Percentiles rank a stretch among this genome's conserved stretches.
Conservation (phyloP, 64 coral and sea anemone genomes). For the Orbicella faveolata region DNA sequence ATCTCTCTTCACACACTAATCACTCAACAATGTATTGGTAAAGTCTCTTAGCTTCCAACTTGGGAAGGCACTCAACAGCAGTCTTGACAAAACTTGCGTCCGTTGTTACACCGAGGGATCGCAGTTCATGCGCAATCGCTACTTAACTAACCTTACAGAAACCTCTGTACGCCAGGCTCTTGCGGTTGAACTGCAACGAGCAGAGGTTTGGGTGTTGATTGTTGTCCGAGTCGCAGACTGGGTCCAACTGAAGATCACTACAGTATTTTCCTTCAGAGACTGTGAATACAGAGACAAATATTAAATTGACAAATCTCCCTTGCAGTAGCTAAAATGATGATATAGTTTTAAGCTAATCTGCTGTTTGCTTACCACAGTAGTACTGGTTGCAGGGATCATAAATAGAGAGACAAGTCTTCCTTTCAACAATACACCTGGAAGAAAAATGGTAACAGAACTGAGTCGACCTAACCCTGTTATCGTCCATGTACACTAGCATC, state of each 20-base stretch:
- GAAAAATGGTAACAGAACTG: not conserved
- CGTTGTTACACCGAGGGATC: too few species aligned
- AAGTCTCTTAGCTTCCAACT: too few species aligned
- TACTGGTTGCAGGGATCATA: slow-evolving; percentile 69
- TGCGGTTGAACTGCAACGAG: slow-evolving; percentile 70
- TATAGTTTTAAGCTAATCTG: not conserved
- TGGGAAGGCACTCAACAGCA: too few species aligned
- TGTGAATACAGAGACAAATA: not conserved
- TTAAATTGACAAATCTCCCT: not conserved
- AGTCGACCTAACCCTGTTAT: not conserved
- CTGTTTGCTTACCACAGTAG: slow-evolving; percentile 64
- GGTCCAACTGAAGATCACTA: slow-evolving; percentile 67
- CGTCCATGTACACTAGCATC: not conserved
- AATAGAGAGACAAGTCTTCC: slow-evolving; percentile 79
- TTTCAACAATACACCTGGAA: slow-evolving; percentile 80
- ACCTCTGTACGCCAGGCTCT: slow-evolving; percentile 80
- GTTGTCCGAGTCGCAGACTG: slow-evolving; percentile 83
- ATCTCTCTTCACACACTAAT: too few species aligned
- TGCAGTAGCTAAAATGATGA: not conserved
- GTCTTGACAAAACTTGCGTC: too few species aligned
- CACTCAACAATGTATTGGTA: too few species aligned
- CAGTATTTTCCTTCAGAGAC: slow-evolving; percentile 66
- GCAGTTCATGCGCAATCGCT: not conserved
- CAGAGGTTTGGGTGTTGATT: slow-evolving; percentile 85
- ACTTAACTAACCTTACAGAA: slow-evolving; percentile 77